phyloP scores from a whole-genome alignment of 2,113 vertebrate genomes.

The Naja naja region DNA sequence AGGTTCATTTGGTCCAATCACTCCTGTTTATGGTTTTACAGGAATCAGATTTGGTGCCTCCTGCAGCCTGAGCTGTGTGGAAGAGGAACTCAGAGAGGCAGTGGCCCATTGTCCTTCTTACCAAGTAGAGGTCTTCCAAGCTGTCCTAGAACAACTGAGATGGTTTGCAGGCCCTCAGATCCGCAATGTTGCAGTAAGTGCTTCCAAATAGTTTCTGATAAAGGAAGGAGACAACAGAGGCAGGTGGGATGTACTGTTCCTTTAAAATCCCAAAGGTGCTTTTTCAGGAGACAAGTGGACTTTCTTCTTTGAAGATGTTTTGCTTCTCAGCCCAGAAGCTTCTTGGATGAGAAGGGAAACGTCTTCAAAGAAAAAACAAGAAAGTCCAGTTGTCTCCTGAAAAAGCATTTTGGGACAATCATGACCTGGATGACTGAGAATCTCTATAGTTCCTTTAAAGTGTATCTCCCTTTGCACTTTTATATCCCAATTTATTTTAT shows the following conservation, averaged over 20 bases:
- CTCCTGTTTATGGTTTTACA: constrained; percentile 49
- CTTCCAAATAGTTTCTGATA: accelerated
- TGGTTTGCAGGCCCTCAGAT: constrained; percentile 95
- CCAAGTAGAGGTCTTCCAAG: constrained; percentile 81
- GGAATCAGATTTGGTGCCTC: constrained; percentile 86
- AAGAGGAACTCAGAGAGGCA: constrained; percentile 69
- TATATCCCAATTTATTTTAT: background rate
- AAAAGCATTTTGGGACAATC: too few relatives aligned
- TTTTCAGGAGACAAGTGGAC: too few relatives aligned
- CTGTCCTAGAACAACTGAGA: constrained; percentile 85
- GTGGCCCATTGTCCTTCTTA: constrained; percentile 71
- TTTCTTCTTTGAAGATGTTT: too few relatives aligned
- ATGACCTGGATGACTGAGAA: too few relatives aligned
- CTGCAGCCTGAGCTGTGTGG: constrained; percentile 78
- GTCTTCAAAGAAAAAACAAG: too few relatives aligned
- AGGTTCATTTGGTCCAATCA: background rate
- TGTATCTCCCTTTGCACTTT: background rate
- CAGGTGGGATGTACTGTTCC: background rate
- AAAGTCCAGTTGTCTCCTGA: too few relatives aligned
- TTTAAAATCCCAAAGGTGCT: background rate
- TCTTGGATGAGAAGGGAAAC: too few relatives aligned
- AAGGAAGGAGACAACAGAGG: background rate
- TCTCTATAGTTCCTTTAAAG: background rate
- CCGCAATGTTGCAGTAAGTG: constrained; percentile 91
- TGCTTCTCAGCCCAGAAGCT: too few relatives aligned